Base-by-base conservation (phyloP, 2,888 invertebrate genomes). In the Plebejus melissa region DNA sequence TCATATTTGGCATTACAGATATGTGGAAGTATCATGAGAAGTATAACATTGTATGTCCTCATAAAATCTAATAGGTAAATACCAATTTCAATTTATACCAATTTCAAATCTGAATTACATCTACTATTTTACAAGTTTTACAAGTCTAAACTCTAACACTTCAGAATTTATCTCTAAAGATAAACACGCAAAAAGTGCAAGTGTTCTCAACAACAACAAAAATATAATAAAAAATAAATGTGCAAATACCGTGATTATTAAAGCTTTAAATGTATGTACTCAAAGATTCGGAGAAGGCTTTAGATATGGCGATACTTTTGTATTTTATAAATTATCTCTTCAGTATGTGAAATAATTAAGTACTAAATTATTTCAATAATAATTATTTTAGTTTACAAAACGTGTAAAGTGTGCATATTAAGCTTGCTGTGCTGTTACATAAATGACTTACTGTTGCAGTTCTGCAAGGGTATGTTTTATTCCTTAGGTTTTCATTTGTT, bases 401-500 rank as follows among this genome's bases (percentile, higher is more conserved):
- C 65, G 11, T 65, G 36, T 65, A 32, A 32, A 32, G 32, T 32
- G 65, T 32, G 32, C 32, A 32, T 32, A 65, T 32, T 65, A 32
- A 65, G 32, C 65, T 65, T 32, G 32, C 32, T 16, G 32, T 36
- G 32, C 32, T 65, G 32, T 36, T 32, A 65, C 32, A 65, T 65
- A 32, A 65, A 36, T 36, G 32, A 65, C 65, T 65, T 65, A 65
- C 65, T 32, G 65, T 65, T 65, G 32, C 32, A 65, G 32, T 65
- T 36, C 65, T 28, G 32, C 32, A 32, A 65, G 65, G 65, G 22
- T 6, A 65, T 16, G 13, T 65, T 65, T 65, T 36, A 4, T 22
- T 65, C 65, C 32, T 65, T 36, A 54, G 65, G 32, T 36, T 65
- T 65, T 65, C 32, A 32, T 32, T n/a, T 65, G 65, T 16, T 65